Percentiles rank a stretch among this genome's conserved stretches.
Evolutionary conservation across 2,113 vertebrate species (phyloP).

Genomic region (Mus pahari): DNA sequence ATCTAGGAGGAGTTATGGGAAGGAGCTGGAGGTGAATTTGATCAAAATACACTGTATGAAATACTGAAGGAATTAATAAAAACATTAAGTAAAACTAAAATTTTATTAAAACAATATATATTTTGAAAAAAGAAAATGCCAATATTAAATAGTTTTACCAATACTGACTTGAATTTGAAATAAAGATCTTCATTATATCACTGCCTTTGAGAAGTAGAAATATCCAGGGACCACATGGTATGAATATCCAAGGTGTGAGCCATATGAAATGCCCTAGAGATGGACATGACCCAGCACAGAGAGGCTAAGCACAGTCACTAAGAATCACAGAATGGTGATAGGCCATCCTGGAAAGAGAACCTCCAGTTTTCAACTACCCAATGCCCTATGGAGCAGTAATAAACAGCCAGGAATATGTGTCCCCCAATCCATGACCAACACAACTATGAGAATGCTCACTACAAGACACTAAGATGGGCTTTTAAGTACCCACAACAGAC

Average conservation of each 20-base stretch:
- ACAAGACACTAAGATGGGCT: background rate
- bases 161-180: slow-evolving; percentile 45
- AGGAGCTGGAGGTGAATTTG: background rate
- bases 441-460: background rate
- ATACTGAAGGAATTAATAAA: background rate
- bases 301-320: background rate
- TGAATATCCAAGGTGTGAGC: background rate
- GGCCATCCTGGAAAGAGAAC: background rate
- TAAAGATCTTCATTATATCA: slow-evolving; percentile 20
- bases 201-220: slow-evolving; percentile 11
- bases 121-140: background rate
- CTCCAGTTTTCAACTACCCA: background rate
- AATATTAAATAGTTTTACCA: slow-evolving; percentile 31
- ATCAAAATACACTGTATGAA: background rate
- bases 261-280: background rate
- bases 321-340: background rate
- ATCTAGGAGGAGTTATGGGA: background rate
- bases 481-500: background rate
- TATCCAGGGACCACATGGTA: background rate
- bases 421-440: background rate
- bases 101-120: background rate
- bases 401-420: background rate
- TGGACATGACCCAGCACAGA: background rate
- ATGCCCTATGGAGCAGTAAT: background rate
- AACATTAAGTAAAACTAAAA: background rate